Conservation (phyloP, 2,113 vertebrate genomes). For the Leptosomus discolor region DNA sequence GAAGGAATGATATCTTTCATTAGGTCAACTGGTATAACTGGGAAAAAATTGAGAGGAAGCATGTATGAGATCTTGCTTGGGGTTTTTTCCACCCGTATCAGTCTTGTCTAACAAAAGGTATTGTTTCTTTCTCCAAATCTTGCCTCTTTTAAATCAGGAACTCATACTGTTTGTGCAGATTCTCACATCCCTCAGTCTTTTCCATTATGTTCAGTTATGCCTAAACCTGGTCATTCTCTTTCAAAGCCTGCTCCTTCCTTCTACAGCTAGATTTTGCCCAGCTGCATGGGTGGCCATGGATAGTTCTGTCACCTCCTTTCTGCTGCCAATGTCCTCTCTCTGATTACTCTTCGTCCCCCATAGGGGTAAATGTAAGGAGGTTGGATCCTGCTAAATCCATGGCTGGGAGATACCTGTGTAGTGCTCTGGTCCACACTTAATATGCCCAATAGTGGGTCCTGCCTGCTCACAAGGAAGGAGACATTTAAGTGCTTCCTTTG, state of each 20-base stretch:
- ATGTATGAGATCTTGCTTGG: not conserved
- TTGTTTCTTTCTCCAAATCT: not conserved
- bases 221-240: not conserved
- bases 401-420: not conserved
- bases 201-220: accelerated
- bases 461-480: not conserved
- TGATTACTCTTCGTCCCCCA: accelerated
- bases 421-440: not conserved
- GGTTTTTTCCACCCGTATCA: not conserved
- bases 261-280: not conserved
- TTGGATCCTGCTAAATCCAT: not conserved
- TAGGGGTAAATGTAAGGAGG: not conserved
- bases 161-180: not conserved
- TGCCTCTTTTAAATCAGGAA: not conserved
- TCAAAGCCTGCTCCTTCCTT: not conserved
- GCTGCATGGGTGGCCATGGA: not conserved
- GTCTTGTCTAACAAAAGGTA: not conserved
- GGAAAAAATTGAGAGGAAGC: not conserved
- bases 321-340: not conserved
- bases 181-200: not conserved
- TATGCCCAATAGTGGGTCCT: not conserved
- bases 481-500: not conserved
- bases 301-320: not conserved
- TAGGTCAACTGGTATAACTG: not conserved
- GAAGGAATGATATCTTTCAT: not conserved